Evolutionary conservation across 2,888 invertebrate genomes (phyloP), one percentile per base, ranked within the genome.

Genomic region (Bimastos eiseni): DNA sequence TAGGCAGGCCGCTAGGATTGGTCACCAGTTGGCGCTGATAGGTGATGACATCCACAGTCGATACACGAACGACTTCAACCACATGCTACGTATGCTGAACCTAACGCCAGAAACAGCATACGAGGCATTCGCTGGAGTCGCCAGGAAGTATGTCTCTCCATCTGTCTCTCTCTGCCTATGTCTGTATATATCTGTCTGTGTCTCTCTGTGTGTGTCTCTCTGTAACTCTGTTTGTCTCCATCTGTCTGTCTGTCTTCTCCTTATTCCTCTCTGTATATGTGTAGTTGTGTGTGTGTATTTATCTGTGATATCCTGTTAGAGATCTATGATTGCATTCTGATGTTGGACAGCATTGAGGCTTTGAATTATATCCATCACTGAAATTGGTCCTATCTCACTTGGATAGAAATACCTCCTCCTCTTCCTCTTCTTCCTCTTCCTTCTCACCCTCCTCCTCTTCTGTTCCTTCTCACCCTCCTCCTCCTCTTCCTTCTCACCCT

Each of bases 101-200:
- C 91, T 90, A 4, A 90, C 90, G 30, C 89, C 90, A 3, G 90
- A 91, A 30, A 91, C 90, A 34, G 90, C 90, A 33, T 90, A 83
- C n/a, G 91, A 91, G 37, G 90, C 90, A 33, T 91, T 91, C 83
- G 84, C 70, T 44, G 90, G 83, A n/a, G 91, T 91, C 19, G 90
- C 90, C 19, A 36, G 84, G 6, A 88, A 88, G 91, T 91, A 17
- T 30, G 88, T 91, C 19, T 1, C 17, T 11, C 70, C n/a, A 70
- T 11, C 70, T 24, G 24, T 24, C 19, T 44, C 49, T 24, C 3
- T 24, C 49, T 49, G 49, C 24, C 24, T 44, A n/a, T n/a, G 33
- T 33, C 30, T 83, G 30, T 30, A 89, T 24, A 24, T 24, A 24
- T 83, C 24, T 83, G 83, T 83, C 30, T 86, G 2, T 36, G 24